Conservation (phyloP, 92 coral and sea anemone genomes). For the Micromussa lordhowensis region DNA sequence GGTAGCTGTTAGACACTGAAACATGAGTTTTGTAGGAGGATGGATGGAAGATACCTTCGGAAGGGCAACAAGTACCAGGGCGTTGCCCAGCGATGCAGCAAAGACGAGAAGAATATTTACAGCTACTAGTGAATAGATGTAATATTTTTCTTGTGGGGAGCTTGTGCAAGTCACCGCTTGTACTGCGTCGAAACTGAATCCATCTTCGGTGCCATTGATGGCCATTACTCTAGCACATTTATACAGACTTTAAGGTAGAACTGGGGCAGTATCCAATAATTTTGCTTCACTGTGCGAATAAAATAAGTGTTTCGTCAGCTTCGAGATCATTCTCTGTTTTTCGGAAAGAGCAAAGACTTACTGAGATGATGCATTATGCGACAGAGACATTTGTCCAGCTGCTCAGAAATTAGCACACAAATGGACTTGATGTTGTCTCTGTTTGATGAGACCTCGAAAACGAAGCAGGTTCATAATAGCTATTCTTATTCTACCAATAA, state of each 20-base stretch:
- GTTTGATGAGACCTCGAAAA: neutral
- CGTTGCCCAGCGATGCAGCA: constrained; percentile 7
- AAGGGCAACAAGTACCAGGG: neutral
- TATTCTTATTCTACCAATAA: too few relatives aligned
- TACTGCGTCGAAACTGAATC: neutral
- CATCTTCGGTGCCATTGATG: neutral
- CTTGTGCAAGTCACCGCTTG: neutral
- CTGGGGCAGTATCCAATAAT: too few relatives aligned
- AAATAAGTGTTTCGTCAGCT: neutral
- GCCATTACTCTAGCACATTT: neutral
- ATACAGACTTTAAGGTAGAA: too few relatives aligned
- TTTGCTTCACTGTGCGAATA: neutral
- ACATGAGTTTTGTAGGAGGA: constrained; percentile 7
- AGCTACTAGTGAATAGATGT: neutral
- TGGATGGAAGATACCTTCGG: neutral
- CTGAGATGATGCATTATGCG: neutral
- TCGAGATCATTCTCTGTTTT: neutral
- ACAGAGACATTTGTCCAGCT: neutral
- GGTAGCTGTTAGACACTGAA: neutral
- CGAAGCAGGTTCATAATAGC: neutral
- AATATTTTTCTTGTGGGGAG: neutral
- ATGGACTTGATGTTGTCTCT: neutral
- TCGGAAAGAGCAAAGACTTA: neutral
- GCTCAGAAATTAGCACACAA: neutral
- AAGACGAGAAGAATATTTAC: constrained; percentile 5